Percentiles rank a stretch among this genome's conserved stretches.
Evolutionary conservation across 2,888 invertebrate genomes (phyloP).

Genomic region (Lasius fuliginosus): DNA sequence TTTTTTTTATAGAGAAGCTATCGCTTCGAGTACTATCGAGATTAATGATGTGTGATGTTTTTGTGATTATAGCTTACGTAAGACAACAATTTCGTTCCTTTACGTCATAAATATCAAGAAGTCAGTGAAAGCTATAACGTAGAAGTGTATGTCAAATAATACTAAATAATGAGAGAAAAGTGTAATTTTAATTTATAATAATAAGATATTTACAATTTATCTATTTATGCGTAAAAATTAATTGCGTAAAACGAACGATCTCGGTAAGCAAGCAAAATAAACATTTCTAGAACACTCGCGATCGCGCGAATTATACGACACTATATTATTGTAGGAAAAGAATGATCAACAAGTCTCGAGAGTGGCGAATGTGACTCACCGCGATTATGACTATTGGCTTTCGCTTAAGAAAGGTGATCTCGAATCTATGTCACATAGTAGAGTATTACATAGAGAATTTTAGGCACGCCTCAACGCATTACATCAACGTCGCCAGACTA

Average conservation of each 20-base stretch:
- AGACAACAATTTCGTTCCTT: conserved; percentile 1
- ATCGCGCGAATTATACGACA: not conserved
- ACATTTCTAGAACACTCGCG: not conserved
- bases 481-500: conserved; percentile 63
- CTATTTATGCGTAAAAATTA: not conserved
- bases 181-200: not conserved
- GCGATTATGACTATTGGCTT: conserved; percentile 69
- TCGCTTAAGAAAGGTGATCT: conserved; percentile 74
- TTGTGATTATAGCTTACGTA: conserved; percentile 4
- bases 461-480: conserved; percentile 73
- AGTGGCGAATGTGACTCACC: conserved; percentile 54
- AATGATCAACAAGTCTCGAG: conserved; percentile 24
- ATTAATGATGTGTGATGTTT: not conserved
- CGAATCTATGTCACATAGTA: conserved; percentile 73
- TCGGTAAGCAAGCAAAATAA: not conserved
- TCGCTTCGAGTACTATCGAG: conserved; percentile 28
- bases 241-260: not conserved
- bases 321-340: conserved; percentile 18
- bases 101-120: not conserved
- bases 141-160: not conserved
- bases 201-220: not conserved
- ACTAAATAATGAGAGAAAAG: not conserved
- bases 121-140: not conserved
- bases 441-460: conserved; percentile 75
- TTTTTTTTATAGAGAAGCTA: conserved; percentile 16